These are phyloP conservation scores for Lithobius niger DNA, from an alignment of 1,140 invertebrate species.

Conservation along the genomic window DNA sequence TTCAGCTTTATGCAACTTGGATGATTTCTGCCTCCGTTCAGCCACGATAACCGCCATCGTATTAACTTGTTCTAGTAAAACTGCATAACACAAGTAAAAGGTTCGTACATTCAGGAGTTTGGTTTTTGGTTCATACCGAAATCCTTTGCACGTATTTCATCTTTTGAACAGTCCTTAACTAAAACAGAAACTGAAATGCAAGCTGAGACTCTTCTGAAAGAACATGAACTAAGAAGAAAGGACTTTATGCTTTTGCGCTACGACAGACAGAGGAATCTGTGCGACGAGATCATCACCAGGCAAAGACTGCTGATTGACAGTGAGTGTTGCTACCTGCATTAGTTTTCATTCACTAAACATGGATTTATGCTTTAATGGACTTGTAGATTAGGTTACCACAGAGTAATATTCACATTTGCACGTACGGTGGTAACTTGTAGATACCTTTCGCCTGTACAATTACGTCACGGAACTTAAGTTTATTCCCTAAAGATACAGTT, in stretches of 20 bases:
- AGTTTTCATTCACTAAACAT: conserved; percentile 12
- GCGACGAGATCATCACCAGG: conserved; percentile 79
- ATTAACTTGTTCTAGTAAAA: too few relatives aligned
- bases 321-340: conserved; percentile 25
- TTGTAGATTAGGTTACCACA: not conserved
- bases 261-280: conserved; percentile 65
- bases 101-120: too few relatives aligned
- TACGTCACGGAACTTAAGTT: too few relatives aligned
- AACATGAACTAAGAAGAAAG: conserved; percentile 67
- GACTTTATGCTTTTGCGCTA: conserved; percentile 70
- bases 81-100: too few relatives aligned
- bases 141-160: too few relatives aligned
- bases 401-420: not conserved
- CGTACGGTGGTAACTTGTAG: not conserved
- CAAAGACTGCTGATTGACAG: conserved; percentile 76
- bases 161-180: too few relatives aligned
- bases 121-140: too few relatives aligned
- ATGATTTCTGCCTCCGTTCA: too few relatives aligned
- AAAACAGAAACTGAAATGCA: conserved; percentile 62
- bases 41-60: too few relatives aligned
- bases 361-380: conserved; percentile 5
- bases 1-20: too few relatives aligned
- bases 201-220: conserved; percentile 63
- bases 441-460: not conserved
- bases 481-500: too few relatives aligned